Base-by-base conservation (phyloP, 2,888 invertebrate genomes). In the Laothoe populi region DNA sequence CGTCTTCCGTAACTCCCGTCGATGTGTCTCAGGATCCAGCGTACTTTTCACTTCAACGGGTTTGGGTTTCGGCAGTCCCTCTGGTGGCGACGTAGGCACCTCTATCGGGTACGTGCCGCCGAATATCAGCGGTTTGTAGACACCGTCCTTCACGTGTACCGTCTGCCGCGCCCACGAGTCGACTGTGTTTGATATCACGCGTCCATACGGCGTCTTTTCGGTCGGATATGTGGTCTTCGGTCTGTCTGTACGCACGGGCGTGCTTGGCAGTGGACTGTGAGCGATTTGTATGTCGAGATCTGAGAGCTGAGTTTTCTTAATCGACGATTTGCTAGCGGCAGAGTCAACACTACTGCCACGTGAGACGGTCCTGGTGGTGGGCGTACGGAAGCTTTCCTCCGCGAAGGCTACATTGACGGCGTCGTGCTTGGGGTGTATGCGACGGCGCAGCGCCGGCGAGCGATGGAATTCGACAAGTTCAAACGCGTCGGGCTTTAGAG, bases 91-190 rank as follows among this genome's bases (percentile, higher is more conserved):
- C 38, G 85, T 82, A 31, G 97, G 97, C 77, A 94, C 94, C 82
- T 97, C 97, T 70, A 98, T 97, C 4, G 97, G 97, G 92, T 94
- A 98, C 2, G 97, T 98, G 60, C 97, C 97, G 73, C 97, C 96
- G 83, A 97, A 97, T 66, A 97, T 94, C 57, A 97, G 93, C 65
- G 96, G 96, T 78, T 95, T 95, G 79, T 93, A 95, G 70, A 66
- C 48, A 63, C 70, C 75, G 65, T 53, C 74, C 73, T 81, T 76
- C 79, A 84, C 69, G 77, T 21, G 86, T 7, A 11, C 31, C 8
- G 94, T 93, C 48, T 92, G 92, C 70, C 87, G 86, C 57, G 94
- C 91, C 95, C 95, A 95, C 45, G 93, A 88, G 74, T 95, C 95
- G 58, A 95, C 95, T 8, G 95, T 95, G 75, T 93, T 92, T 60